Base-by-base conservation (phyloP, 2,888 invertebrate species). In the Macrophya alboannulata region DNA sequence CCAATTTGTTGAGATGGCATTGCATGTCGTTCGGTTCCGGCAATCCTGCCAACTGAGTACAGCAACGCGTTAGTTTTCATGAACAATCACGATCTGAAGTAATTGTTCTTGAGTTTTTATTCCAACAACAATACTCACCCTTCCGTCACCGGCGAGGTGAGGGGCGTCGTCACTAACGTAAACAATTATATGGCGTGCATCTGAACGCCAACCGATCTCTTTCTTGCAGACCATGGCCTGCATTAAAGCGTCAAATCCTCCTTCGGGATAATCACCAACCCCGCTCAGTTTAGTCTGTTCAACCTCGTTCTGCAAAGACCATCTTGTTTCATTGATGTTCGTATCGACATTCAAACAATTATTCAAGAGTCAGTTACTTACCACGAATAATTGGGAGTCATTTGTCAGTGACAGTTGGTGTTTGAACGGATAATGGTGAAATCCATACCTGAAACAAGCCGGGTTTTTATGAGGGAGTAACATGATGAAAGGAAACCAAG, bases 201-300 rank as follows among this genome's bases (percentile, higher is more conserved):
- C 95, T 0, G 95, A 93, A 88, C 98, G 94, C 98, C 98, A 98
- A 17, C 97, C 97, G 89, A 98, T 97, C 89, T 95, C 93, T 17
- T 96, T 89, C 87, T 95, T 94, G 90, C 97, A 97, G 6, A 96
- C 96, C 86, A 98, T 96, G 0, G 96, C 97, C 94, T 98, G 98
- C 94, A 98, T 97, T 37, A 98, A 95, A 5, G 97, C 98, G 92
- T 98, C 98, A 79, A 98, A 95, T 0, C 98, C 97, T 8, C 98
- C 98, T 94, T 98, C 98, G 0, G 97, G 97, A 1, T 93, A 90
- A 91, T 97, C 97, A 85, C 96, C 91, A 92, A 96, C 96, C 1
- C 92, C 92, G 0, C 95, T 95, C 40, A 94, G 91, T 5, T 91
- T 87, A 0, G 94, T 94, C 0, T 91, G 88, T 0, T 93, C 93